Evolutionary conservation across 2,113 vertebrate species (phyloP), one percentile per base, ranked within the genome.

Genomic region (Callospermophilus lateralis): DNA sequence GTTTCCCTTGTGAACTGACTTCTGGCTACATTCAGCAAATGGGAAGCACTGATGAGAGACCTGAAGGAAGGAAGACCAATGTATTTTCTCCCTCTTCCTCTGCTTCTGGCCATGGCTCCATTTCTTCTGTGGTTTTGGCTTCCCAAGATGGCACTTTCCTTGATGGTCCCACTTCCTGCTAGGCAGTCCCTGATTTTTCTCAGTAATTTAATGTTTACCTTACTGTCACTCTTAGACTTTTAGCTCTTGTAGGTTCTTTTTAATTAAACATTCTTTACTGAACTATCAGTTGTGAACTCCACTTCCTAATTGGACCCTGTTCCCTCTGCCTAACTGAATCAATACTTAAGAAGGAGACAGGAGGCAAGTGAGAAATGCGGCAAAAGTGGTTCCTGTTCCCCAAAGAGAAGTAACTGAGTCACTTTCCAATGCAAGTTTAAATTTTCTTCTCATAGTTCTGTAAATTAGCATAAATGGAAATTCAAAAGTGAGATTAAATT

Each of bases 311-410:
- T 85, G 22, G 26, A 22, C 22, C 3, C 22, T 78, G 26, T 65
- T 34, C 76, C 24, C 24, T 73, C 93, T 88, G 87, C 53, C 87
- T 72, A 53, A 84, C 67, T 51, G 51, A 90, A 45, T 91, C 61
- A 78, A 48, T 58, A 84, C n/a, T 84, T 84, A 5, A 89, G 67
- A 61, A 83, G 70, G 53, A 65, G 26, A 79, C 20, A 45, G 55
- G 19, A 74, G 34, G 11, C 48, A 77, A 63, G 53, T 7, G 55
- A 84, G 39, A 90, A 95, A 70, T 16, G 32, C 67, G 16, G 58
- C 20, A 28, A 37, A 83, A 89, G 28, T 58, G 26, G 30, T 77
- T 93, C 39, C 26, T 61, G 30, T 81, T 81, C n/a, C 74, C 68
- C 17, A 72, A 83, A 84, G 63, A 91, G 53, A 55, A 91, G 68